Percentiles rank a stretch among this genome's conserved stretches.
phyloP scores from a whole-genome alignment of 2,113 vertebrate species.

The Macrotus californicus region DNA sequence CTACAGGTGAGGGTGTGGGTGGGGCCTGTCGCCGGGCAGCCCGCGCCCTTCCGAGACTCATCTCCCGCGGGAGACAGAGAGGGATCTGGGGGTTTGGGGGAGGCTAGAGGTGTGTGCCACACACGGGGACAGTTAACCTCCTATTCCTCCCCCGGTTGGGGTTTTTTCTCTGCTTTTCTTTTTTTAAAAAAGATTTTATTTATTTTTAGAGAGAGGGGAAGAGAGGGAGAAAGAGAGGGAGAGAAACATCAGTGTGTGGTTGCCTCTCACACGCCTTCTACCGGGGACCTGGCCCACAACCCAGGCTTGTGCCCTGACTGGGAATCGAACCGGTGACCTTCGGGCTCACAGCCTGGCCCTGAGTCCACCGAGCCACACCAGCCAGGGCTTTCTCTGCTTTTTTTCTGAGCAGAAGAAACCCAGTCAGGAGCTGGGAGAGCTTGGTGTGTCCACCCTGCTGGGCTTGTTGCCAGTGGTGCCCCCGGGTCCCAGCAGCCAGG shows the following conservation, averaged over 20 bases:
- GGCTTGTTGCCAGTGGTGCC: accelerated
- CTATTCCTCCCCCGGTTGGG: accelerated
- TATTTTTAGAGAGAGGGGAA: too few species aligned
- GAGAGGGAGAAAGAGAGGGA: too few species aligned
- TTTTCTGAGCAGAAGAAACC: not conserved
- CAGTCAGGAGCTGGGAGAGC: not conserved
- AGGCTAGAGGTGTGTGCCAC: too few species aligned
- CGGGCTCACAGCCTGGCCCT: too few species aligned
- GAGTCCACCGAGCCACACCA: too few species aligned
- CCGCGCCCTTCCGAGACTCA: accelerated
- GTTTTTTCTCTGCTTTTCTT: not conserved
- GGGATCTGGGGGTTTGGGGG: not conserved
- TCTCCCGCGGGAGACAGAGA: not conserved
- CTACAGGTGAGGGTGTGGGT: too few species aligned
- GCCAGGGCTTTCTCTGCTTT: not conserved
- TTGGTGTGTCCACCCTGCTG: not conserved
- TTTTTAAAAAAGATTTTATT: too few species aligned
- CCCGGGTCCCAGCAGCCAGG: accelerated
- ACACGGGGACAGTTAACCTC: not conserved
- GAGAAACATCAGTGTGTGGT: too few species aligned
- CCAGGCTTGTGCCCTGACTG: too few species aligned
- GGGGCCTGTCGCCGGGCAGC: not conserved
- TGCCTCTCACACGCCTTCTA: too few species aligned
- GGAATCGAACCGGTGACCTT: too few species aligned
- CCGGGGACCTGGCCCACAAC: too few species aligned